phyloP scores from a whole-genome alignment of 1,140 invertebrate genomes.

The Vanessa tameamea region DNA sequence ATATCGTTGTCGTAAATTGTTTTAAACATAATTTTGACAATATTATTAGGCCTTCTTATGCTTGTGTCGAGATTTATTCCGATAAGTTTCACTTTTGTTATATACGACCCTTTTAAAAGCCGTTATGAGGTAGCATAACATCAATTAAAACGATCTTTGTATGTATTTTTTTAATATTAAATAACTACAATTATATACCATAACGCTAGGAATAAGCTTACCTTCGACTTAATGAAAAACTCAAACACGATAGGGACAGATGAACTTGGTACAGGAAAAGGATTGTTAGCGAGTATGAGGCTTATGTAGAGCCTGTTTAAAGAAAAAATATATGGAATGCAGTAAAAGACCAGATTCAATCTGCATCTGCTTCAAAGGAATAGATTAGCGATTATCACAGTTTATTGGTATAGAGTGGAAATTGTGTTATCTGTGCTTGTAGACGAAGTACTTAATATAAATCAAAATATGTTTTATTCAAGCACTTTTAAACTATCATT shows the following conservation, averaged over 20 bases:
- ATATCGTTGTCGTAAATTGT: constrained; percentile 4
- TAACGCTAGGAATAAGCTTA: neutral
- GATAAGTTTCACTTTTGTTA: too few species aligned
- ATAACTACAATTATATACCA: neutral
- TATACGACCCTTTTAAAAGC: too few species aligned
- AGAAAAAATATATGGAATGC: constrained; percentile 30
- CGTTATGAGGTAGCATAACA: too few species aligned
- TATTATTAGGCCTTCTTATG: neutral
- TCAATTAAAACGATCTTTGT: too few species aligned
- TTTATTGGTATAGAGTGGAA: constrained; percentile 1
- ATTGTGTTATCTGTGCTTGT: neutral
- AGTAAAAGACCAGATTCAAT: constrained; percentile 25
- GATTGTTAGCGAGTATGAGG: constrained; percentile 32
- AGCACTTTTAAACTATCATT: too few species aligned
- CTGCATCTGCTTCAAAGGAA: constrained; percentile 21
- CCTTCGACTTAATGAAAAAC: constrained; percentile 17
- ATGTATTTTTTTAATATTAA: too few species aligned
- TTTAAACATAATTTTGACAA: neutral
- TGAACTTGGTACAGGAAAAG: constrained; percentile 26
- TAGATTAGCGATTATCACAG: constrained; percentile 20
- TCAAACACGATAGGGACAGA: constrained; percentile 9
- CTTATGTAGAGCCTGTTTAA: constrained; percentile 21
- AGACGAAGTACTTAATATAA: neutral
- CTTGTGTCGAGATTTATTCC: neutral
- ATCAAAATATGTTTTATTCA: too few species aligned